Percentiles rank a stretch among this genome's conserved stretches.
Evolutionary conservation across 2,113 vertebrate species (phyloP).

Genomic region (Lepisosteus osseus): DNA sequence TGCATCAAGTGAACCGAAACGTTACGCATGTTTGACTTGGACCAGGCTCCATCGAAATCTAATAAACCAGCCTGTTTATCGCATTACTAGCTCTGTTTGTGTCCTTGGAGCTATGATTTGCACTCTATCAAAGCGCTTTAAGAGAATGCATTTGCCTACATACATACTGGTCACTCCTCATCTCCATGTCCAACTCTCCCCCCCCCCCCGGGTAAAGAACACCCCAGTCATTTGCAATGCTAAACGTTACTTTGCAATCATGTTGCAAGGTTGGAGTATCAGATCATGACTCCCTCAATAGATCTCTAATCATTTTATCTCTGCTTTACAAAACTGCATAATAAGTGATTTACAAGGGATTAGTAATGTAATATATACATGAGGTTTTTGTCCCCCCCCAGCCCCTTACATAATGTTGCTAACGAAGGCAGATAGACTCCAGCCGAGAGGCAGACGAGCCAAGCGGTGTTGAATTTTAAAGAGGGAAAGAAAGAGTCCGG

Average conservation of each 20-base stretch:
- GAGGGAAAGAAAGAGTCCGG: neutral
- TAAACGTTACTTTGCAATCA: slow-evolving; percentile 56
- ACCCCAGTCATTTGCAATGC: slow-evolving; percentile 46
- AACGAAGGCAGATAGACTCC: slow-evolving; percentile 52
- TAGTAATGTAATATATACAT: slow-evolving; percentile 52
- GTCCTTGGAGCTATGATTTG: slow-evolving; percentile 46
- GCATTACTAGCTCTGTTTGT: slow-evolving; percentile 35
- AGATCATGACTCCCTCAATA: slow-evolving; percentile 33
- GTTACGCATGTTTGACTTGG: slow-evolving; percentile 42
- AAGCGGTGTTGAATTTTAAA: too few species aligned
- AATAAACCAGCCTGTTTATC: slow-evolving; percentile 51
- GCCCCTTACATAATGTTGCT: slow-evolving; percentile 52
- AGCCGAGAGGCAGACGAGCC: slow-evolving; percentile 1
- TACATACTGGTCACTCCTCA: slow-evolving; percentile 41
- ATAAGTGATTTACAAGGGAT: slow-evolving; percentile 51
- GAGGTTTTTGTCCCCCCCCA: slow-evolving; percentile 28
- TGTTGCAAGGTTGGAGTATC: slow-evolving; percentile 25
- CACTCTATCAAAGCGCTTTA: slow-evolving; percentile 45
- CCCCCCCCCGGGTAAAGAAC: slow-evolving; percentile 29
- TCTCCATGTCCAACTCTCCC: neutral
- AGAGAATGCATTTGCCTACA: slow-evolving; percentile 38
- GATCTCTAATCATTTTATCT: slow-evolving; percentile 53
- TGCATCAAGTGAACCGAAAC: slow-evolving; percentile 43
- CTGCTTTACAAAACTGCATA: slow-evolving; percentile 45
- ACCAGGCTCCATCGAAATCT: slow-evolving; percentile 19